Evolutionary conservation across 2,113 vertebrate species (phyloP), one percentile per base, ranked within the genome.

Genomic region (Acanthochromis polyacanthus): DNA sequence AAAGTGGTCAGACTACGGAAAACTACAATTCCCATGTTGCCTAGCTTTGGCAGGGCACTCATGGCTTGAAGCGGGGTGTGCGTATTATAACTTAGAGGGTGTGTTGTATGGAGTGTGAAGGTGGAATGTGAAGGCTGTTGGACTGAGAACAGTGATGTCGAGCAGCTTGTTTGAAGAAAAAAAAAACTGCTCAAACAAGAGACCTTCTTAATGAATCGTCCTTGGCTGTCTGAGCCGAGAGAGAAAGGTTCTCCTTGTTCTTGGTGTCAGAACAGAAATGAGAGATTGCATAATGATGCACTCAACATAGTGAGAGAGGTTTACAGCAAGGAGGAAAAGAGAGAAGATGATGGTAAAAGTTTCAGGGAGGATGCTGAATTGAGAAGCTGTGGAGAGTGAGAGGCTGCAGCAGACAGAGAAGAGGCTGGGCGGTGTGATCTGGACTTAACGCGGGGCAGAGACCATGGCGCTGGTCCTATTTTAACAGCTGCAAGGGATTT

Each of bases 401-500:
- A 25, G 76, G 63, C 71, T 52, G 65, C 63, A 57, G 79, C 70
- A 73, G 64, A 80, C 75, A 68, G 69, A 30, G 56, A 38, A 79
- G 74, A 73, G 82, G 78, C 48, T 48, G 62, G 79, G 71, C 55
- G 19, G 59, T 67, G 78, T 66, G 88, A 87, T 85, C 79, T 57
- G 84, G 84, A 83, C 87, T 80, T 70, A 89, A 89, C 67, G 32
- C 67, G 19, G 80, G 82, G 84, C 89, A 90, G 86, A 90, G 72
- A 87, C 78, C 58, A 58, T 84, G 90, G 91, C 89, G 73, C 66
- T 3, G 48, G 28, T 87, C 90, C 86, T 92, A 90, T 93, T 94
- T 91, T 86, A 92, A 95, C 94, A 94, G 93, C 94, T 94, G 94
- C 77, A 87, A 93, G 85, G 92, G 91, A 94, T 95, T 95, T 94